phyloP scores from a whole-genome alignment of 1,140 invertebrate genomes.

The Drosophila nasuta region DNA sequence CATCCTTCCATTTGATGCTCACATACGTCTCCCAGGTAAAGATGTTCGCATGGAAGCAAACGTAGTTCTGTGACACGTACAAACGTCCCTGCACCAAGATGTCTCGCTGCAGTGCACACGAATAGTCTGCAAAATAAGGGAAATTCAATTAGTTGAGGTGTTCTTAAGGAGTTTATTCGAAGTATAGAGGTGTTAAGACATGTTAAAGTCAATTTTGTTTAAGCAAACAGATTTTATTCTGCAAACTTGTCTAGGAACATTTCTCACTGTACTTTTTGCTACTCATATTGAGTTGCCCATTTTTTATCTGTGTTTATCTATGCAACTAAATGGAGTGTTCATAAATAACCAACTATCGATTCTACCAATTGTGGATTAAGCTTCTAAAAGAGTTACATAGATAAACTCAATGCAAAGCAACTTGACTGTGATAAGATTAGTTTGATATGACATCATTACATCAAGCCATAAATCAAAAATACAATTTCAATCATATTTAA shows the following conservation, averaged over 20 bases:
- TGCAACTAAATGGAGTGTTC: too few relatives aligned
- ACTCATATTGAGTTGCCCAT: too few relatives aligned
- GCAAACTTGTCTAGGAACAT: too few relatives aligned
- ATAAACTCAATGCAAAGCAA: not conserved
- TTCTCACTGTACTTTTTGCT: too few relatives aligned
- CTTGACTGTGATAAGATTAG: not conserved
- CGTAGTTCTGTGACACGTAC: constrained; percentile 96
- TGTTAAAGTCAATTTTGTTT: not conserved
- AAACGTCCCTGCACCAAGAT: constrained; percentile 96
- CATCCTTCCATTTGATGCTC: constrained; percentile 93
- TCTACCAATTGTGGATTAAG: too few relatives aligned
- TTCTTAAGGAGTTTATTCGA: not conserved
- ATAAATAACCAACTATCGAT: too few relatives aligned
- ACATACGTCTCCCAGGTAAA: constrained; percentile 96
- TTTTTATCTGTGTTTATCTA: too few relatives aligned
- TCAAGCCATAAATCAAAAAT: not conserved
- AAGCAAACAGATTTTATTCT: too few relatives aligned
- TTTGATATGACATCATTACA: not conserved
- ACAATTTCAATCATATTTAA: too few relatives aligned
- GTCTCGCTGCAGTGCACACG: constrained; percentile 97
- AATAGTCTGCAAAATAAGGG: constrained; percentile 91
- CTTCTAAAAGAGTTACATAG: too few relatives aligned
- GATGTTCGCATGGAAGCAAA: constrained; percentile 98
- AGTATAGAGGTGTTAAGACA: not conserved
- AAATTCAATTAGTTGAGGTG: not conserved